These are phyloP conservation scores for Sycobia sp. DNA, from an alignment of 1,140 invertebrate genomes.

Conservation along the genomic window DNA sequence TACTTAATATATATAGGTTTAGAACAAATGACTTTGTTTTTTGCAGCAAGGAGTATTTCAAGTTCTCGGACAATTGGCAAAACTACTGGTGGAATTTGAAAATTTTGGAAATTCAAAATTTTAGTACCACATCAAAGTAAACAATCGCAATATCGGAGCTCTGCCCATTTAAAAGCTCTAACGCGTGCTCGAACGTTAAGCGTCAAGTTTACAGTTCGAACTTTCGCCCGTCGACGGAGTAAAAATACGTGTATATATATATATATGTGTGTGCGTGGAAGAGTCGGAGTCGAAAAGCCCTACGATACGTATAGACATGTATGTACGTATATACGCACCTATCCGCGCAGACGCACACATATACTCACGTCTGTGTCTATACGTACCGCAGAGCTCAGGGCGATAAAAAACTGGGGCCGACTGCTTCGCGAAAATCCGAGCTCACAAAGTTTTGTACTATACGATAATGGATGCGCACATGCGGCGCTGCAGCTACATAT, in stretches of 20 bases:
- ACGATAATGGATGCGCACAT: slow-evolving; percentile 5
- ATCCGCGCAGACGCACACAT: too few species aligned
- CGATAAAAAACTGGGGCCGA: slow-evolving; percentile 6
- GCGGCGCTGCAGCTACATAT: too few species aligned
- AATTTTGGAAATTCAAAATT: background rate
- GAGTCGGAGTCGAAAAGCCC: background rate
- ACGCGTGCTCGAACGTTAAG: background rate
- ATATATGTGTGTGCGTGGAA: too few species aligned
- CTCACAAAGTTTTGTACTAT: slow-evolving; percentile 21
- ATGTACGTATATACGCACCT: too few species aligned
- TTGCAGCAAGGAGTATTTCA: too few species aligned
- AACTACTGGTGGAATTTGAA: too few species aligned
- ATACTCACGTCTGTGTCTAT: too few species aligned
- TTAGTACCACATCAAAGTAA: slow-evolving; percentile 5
- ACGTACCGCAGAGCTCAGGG: too few species aligned
- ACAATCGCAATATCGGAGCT: slow-evolving; percentile 6
- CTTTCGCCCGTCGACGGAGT: background rate
- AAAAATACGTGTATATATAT: slow-evolving; percentile 1
- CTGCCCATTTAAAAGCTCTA: too few species aligned
- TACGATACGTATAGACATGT: background rate
- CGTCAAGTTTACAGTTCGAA: slow-evolving; percentile 13
- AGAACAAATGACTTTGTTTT: too few species aligned
- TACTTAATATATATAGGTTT: too few species aligned
- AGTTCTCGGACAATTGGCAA: too few species aligned
- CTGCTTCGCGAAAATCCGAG: background rate